phyloP scores from a whole-genome alignment of 2,113 vertebrate species.

The Stigmatopora nigra region DNA sequence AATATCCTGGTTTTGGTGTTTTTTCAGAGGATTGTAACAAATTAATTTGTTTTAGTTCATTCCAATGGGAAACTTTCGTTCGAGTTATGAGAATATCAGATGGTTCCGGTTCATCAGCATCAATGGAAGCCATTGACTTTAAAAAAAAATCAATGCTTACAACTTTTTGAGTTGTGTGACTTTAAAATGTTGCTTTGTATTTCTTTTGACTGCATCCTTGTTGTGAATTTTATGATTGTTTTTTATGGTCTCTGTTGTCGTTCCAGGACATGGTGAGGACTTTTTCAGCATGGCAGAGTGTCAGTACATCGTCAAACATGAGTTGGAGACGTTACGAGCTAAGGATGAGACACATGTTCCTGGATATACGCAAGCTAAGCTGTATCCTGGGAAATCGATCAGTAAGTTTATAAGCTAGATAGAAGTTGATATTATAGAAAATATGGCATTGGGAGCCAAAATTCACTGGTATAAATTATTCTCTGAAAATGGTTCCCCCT shows the following conservation, averaged over 20 bases:
- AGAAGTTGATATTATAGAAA: no score
- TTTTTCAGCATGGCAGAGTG: conserved; percentile 91
- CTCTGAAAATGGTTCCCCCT: no score
- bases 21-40: no score
- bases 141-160: not conserved
- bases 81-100: no score
- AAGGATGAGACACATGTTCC: conserved; percentile 84
- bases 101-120: not conserved
- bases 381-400: conserved; percentile 95
- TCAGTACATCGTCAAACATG: conserved; percentile 94
- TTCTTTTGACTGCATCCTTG: not conserved
- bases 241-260: not conserved
- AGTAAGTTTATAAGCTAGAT: conserved; percentile 69
- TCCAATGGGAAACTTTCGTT: no score
- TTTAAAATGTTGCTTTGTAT: not conserved
- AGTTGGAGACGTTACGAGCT: conserved; percentile 89
- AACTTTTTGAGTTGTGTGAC: not conserved
- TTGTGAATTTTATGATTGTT: not conserved
- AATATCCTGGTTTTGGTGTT: no score
- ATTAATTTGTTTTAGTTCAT: no score
- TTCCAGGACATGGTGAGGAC: conserved; percentile 79
- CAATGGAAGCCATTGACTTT: not conserved
- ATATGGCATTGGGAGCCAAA: no score
- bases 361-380: conserved; percentile 80
- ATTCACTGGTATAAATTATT: no score